Conservation (phyloP, 2,888 invertebrate genomes). For the Tenthredo distinguenda region DNA sequence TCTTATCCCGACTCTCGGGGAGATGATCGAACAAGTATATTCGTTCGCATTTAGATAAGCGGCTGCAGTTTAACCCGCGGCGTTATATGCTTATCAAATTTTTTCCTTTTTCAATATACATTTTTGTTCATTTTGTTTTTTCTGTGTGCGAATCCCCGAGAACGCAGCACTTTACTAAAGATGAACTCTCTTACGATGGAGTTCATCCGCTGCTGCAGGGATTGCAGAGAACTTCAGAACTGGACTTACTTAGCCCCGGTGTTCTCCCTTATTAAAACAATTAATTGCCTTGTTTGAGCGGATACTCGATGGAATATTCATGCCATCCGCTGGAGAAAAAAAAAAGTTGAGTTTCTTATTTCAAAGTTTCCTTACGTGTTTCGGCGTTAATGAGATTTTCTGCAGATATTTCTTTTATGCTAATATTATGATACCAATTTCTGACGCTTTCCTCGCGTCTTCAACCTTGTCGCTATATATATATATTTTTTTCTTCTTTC, state of each 20-base stretch:
- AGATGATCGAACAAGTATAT: not conserved
- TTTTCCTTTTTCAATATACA: not conserved
- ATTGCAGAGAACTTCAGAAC: not conserved
- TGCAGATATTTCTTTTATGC: slow-evolving; percentile 49
- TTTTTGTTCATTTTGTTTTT: not conserved
- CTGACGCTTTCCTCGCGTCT: slow-evolving; percentile 43
- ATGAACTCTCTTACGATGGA: not conserved
- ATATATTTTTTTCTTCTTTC: not conserved
- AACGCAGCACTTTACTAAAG: not conserved
- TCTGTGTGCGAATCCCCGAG: not conserved
- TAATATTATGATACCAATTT: slow-evolving; percentile 48
- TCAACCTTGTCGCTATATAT: slow-evolving; percentile 15
- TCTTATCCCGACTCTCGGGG: not conserved
- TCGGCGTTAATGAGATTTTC: slow-evolving; percentile 49
- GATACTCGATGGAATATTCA: slow-evolving; percentile 37
- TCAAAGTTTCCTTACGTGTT: slow-evolving; percentile 45
- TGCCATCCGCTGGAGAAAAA: slow-evolving; percentile 6
- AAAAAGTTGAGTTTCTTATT: slow-evolving; percentile 40
- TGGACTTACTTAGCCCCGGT: not conserved
- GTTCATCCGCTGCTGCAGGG: not conserved
- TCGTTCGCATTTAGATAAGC: not conserved
- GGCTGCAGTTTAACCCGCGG: too few relatives aligned
- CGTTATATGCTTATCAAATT: not conserved
- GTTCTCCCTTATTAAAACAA: slow-evolving; percentile 3
- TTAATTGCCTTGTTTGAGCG: slow-evolving; percentile 21